Evolutionary conservation across 2,797 vertebrate species (phyloP).

Genomic region (Nothura maculosa): DNA sequence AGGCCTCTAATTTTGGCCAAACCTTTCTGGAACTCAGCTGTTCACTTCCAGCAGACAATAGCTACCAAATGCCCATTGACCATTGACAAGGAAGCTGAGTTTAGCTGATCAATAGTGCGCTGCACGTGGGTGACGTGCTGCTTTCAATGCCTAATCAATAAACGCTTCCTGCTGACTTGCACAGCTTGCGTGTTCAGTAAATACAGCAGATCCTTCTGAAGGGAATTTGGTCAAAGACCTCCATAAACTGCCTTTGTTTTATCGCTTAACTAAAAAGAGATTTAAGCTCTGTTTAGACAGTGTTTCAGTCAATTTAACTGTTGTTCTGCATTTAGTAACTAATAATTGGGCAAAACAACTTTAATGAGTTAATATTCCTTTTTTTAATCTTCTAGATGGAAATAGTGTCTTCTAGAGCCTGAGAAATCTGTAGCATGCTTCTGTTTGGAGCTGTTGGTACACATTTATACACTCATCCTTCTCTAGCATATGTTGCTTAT

Average conservation of each 20-base stretch:
- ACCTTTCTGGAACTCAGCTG: conserved; percentile 86
- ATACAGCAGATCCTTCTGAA: conserved; percentile 41
- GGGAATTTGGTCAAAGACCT: conserved; percentile 29
- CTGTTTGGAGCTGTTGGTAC: background rate
- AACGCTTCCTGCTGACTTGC: conserved; percentile 87
- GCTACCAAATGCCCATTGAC: conserved; percentile 77
- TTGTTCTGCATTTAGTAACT: background rate
- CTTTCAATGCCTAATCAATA: conserved; percentile 89
- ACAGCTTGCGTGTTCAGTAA: conserved; percentile 77
- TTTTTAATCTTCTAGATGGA: background rate
- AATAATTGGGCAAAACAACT: background rate
- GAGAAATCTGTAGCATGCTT: background rate
- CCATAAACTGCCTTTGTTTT: background rate
- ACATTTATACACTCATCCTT: background rate
- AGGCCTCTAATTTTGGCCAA: conserved; percentile 91
- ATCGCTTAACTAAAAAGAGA: background rate
- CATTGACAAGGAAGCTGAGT: conserved; percentile 57
- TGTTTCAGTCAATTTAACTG: background rate
- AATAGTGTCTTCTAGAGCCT: background rate
- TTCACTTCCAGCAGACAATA: conserved; percentile 86
- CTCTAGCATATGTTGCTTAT: background rate
- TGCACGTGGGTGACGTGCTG: conserved; percentile 78
- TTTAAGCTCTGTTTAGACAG: background rate
- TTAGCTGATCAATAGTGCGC: conserved; percentile 84
- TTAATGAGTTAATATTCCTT: background rate